Evolutionary conservation across 1,140 invertebrate species (phyloP).

Genomic region (Aphelinus certus): DNA sequence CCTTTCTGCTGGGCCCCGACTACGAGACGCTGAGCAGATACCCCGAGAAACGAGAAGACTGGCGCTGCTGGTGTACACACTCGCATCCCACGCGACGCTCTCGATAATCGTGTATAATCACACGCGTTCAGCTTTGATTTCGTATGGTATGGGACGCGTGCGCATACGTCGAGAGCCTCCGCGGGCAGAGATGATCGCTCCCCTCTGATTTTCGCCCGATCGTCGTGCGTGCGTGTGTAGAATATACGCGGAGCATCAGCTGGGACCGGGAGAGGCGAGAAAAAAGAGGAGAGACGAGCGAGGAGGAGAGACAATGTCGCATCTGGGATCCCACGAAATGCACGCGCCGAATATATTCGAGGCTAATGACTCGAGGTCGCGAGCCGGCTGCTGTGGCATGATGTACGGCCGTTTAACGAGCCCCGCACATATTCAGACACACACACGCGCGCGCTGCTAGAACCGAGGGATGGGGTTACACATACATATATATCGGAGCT

Average conservation of each 20-base stretch:
- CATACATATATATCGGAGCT: not conserved
- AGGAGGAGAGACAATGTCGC: constrained; percentile 20
- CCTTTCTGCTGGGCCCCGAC: not conserved
- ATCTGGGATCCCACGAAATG: constrained; percentile 31
- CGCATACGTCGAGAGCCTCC: not conserved
- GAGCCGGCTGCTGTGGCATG: constrained; percentile 41
- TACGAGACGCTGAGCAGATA: constrained; percentile 14
- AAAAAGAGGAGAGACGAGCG: constrained; percentile 11
- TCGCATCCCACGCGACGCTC: no score
- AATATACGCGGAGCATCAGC: not conserved
- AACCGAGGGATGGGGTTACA: constrained; percentile 21
- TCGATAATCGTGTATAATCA: no score
- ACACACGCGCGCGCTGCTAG: not conserved
- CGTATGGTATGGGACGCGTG: no score
- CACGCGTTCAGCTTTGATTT: no score
- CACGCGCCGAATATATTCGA: constrained; percentile 37
- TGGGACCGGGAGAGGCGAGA: not conserved
- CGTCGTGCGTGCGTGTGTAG: not conserved
- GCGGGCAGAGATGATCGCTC: not conserved
- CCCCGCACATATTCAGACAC: constrained; percentile 8
- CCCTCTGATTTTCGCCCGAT: not conserved
- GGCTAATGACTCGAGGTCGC: constrained; percentile 39
- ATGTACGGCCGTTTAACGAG: constrained; percentile 55
- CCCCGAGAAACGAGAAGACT: not conserved
- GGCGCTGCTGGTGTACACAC: no score